Evolutionary conservation across 2,797 vertebrate species (phyloP), one percentile per base, ranked within the genome.

Genomic region (Triplophysa yarkandensis): DNA sequence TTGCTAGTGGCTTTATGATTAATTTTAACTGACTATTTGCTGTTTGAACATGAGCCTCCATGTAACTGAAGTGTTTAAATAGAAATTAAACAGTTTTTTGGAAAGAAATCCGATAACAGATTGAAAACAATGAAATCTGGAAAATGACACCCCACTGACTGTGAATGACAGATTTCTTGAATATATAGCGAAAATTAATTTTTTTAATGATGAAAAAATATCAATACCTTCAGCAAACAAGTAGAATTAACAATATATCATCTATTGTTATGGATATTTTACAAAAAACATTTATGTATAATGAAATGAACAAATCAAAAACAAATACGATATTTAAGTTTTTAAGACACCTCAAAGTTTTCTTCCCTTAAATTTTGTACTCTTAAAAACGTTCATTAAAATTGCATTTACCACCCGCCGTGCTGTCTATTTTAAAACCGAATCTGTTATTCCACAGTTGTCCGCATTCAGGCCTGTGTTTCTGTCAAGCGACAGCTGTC

Each of bases 1-100:
- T 81, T 83, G 86, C 85, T 82, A 85, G 81, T 83, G 79, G 81
- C 80, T 78, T 84, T 71, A 67, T 68, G 84, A 85, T 83, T 83
- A 83, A 83, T 85, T 84, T 84, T 83, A 80, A 66, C 69, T 70
- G 84, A 84, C 85, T 84, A 83, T 88, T 88, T 84, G 82, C 76
- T 81, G 85, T 86, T 85, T 87, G 1, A 55, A 87, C 83, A 80
- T 52, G 80, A 85, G 67, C 58, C 57, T 78, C 76, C 32, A 65
- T 17, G 78, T 69, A 80, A 57, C 84, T 76, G 80, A 85, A 83
- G 61, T 41, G 67, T 62, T 87, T 82, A 80, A 84, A 68, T 83
- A 82, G 79, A 83, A 86, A 87, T 75, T 58, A 65, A 39, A 43
- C 63, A 68, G 46, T 76, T 32, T 74, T 58, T 85, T 77, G 70